A percentile compares a stretch with the other conserved stretches of the same genome.
These are phyloP conservation scores for Sycobia sp. DNA, from an alignment of 1,140 invertebrate species.

Conservation along the genomic window DNA sequence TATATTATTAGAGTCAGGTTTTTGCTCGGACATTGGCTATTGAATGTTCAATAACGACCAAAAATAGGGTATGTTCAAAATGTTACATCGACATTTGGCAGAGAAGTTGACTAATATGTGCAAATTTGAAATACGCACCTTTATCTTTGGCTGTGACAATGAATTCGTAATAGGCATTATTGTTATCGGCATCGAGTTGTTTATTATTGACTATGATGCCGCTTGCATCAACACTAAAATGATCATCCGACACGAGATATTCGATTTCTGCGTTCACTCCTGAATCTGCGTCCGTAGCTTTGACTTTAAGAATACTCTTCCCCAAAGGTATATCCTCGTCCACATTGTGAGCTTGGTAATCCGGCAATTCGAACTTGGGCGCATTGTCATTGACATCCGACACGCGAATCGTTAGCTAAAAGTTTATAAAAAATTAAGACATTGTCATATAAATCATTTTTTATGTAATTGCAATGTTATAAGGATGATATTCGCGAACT, in stretches of 20 bases:
- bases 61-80: too few relatives aligned
- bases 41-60: too few relatives aligned
- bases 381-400: conserved; percentile 96
- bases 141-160: conserved; percentile 90
- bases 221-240: conserved; percentile 89
- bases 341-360: conserved; percentile 94
- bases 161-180: conserved; percentile 95
- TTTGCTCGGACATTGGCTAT: too few relatives aligned
- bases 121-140: too few relatives aligned
- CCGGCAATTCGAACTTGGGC: conserved; percentile 91
- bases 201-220: conserved; percentile 93
- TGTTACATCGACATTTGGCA: too few relatives aligned
- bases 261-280: conserved; percentile 93
- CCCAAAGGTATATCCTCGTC: conserved; percentile 91
- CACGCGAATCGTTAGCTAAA: conserved; percentile 84
- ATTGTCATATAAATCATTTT: too few relatives aligned
- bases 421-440: conserved; percentile 33
- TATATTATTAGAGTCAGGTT: too few relatives aligned
- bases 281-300: conserved; percentile 90
- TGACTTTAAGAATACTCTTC: conserved; percentile 88
- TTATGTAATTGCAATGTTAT: too few relatives aligned
- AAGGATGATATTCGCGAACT: too few relatives aligned
- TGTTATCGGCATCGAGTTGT: conserved; percentile 91
- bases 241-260: conserved; percentile 89
- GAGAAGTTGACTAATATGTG: too few relatives aligned